Base-by-base conservation (phyloP, 2,888 invertebrate genomes). In the Autographa pulchrina region DNA sequence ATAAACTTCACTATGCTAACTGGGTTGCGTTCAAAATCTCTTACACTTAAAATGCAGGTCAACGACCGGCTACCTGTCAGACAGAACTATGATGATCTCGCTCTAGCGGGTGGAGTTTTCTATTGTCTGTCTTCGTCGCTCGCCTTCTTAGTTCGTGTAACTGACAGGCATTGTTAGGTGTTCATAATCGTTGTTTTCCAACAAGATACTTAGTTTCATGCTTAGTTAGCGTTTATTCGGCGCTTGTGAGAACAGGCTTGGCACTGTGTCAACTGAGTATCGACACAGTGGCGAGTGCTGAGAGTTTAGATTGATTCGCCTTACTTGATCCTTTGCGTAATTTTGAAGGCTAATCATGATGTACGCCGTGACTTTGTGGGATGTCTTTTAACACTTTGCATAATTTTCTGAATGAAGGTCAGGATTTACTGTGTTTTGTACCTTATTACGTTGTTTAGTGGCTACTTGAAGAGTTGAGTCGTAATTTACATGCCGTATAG, bases 21-120 rank as follows among this genome's bases (percentile, higher is more conserved):
- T 78, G 58, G 54, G 69, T 80, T 76, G 69, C 75, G 74, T 74
- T 74, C 73, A 41, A 81, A 84, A 79, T 81, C 76, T 74, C 77
- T 61, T 70, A 74, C 65, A 82, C 70, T 75, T 68, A 81, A 81
- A 84, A 85, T 82, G 25, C 70, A 74, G 85, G 75, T 84, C 85
- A 84, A 75, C 78, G 89, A 83, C 88, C 91, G 77, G 75, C 84
- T 86, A 90, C 88, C 90, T 88, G 90, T 88, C 88, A 85, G 80
- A 84, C 75, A 80, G 75, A 78, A 72, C 76, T 77, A 77, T 79
- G 63, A 59, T 68, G 77, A 77, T 82, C 83, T 67, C 77, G 68
- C 70, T 86, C 79, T 74, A 73, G 43, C 80, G 31, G 31, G 67
- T 61, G 8, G 61, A 73, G 74, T 69, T 66, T 68, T 25, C 7